A percentile compares a stretch with the other conserved stretches of the same genome.
These are phyloP conservation scores for Ceratina australensis DNA, from an alignment of 1,140 invertebrate genomes.

Conservation along the genomic window DNA sequence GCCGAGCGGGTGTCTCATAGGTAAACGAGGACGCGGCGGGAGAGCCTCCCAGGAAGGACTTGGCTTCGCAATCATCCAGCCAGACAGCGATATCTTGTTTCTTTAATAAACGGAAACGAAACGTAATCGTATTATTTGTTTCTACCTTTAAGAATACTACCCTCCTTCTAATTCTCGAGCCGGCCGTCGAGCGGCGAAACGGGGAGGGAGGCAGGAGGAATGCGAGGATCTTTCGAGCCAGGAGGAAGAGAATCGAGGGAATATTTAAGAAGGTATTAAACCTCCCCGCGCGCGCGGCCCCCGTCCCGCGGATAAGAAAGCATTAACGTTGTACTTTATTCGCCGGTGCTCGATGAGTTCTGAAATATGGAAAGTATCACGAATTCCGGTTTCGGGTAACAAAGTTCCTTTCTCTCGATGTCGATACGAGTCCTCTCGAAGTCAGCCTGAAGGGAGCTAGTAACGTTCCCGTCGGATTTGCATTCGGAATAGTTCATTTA, in stretches of 20 bases:
- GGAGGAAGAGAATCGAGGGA: conserved; percentile 69
- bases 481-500: neutral
- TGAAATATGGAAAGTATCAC: conserved; percentile 70
- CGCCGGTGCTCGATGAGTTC: conserved; percentile 68
- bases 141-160: conserved; percentile 73
- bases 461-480: neutral
- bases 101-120: conserved; percentile 81
- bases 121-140: conserved; percentile 81
- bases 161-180: conserved; percentile 65
- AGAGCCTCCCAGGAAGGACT: conserved; percentile 42
- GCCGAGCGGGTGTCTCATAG: conserved; percentile 35
- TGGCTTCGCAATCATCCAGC: conserved; percentile 60
- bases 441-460: neutral
- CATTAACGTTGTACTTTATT: conserved; percentile 74
- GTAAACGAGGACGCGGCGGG: conserved; percentile 42
- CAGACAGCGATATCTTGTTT: conserved; percentile 78
- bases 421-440: conserved; percentile 9
- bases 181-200: neutral
- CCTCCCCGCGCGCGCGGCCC: conserved; percentile 59
- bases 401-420: conserved; percentile 17
- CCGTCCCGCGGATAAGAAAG: conserved; percentile 62
- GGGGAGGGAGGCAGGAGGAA: conserved; percentile 13
- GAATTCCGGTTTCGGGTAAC: conserved; percentile 46
- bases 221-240: conserved; percentile 35
- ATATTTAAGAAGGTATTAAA: conserved; percentile 80